A percentile compares a stretch with the other conserved stretches of the same genome.
phyloP scores from a whole-genome alignment of 2,888 invertebrate species.

The Mesochorus sp. region DNA sequence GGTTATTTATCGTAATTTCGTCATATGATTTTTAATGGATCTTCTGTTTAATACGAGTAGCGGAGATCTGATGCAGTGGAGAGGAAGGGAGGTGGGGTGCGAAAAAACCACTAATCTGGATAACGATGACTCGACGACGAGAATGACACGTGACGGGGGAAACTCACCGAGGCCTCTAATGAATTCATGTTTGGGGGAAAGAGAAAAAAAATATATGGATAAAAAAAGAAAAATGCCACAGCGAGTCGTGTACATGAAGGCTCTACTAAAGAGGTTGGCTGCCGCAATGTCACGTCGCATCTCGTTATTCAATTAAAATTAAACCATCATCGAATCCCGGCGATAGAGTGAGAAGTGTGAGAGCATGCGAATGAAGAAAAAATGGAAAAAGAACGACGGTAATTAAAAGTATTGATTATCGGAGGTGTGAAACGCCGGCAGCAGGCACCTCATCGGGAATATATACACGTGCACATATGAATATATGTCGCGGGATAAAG shows the following conservation, averaged over 20 bases:
- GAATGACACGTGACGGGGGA: conserved; percentile 38
- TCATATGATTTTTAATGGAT: neutral
- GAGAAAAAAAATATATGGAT: neutral
- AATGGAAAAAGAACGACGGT: conserved; percentile 64
- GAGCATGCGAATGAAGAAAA: conserved; percentile 65
- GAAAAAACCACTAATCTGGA: conserved; percentile 17
- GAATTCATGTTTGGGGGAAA: conserved; percentile 10
- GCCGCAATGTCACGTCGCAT: conserved; percentile 55
- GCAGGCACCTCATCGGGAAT: conserved; percentile 23
- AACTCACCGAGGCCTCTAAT: conserved; percentile 32
- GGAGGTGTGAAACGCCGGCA: conserved; percentile 62
- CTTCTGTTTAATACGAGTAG: neutral
- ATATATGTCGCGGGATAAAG: conserved; percentile 19
- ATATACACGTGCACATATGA: neutral
- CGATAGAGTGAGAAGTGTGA: conserved; percentile 23
- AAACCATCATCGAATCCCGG: conserved; percentile 72
- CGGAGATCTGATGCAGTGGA: neutral
- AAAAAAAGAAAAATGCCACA: neutral
- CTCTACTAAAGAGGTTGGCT: conserved; percentile 60
- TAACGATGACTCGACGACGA: conserved; percentile 43
- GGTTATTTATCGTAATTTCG: too few species aligned
- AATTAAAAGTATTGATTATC: conserved; percentile 81
- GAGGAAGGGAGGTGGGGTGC: too few species aligned
- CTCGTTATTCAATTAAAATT: conserved; percentile 72
- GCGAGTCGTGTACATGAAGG: conserved; percentile 18